Base-by-base conservation (phyloP, 2,888 invertebrate genomes). In the Smittia aterrima region DNA sequence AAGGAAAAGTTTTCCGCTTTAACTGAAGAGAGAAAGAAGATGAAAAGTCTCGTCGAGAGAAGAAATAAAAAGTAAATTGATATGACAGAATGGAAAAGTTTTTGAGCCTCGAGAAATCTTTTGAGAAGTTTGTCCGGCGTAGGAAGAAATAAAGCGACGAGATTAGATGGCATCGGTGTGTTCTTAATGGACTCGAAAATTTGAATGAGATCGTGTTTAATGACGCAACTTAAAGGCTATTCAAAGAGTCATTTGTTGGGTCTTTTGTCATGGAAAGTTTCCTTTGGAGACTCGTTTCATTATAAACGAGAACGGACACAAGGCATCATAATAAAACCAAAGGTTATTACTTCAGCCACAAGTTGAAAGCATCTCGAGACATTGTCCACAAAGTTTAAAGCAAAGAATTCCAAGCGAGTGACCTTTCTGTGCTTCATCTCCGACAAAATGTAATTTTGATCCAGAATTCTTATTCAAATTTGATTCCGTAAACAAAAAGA, bases 21-120 rank as follows among this genome's bases (percentile, higher is more conserved):
- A 47, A 47, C 47, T 47, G 47, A 32, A 32, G 4, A 32, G 9
- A 32, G 32, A 3, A 9, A 32, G 32, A 32, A 9, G 16, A n/a
- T n/a, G 47, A 47, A 47, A 47, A 47, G 11, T 47, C 47, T 47
- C 2, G 11, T 47, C 11, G n/a, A n/a, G 47, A 47, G 16, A 47
- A 11, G 47, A 47, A 47, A 47, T 47, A 47, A 16, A 32, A 32
- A 16, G n/a, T n/a, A 47, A 47, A 47, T n/a, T 16, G 47, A 47
- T 47, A 16, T n/a, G 47, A 47, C 47, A 11, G 47, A 32, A 32
- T 9, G 47, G 47, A 47, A 47, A 47, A 47, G 47, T 47, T 47
- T 38, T 47, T 47, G 47, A 47, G 47, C 47, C 47, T 47, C 32
- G 47, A 47, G 47, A 47, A 47, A n/a, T n/a, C 16, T 47, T 47